Base-by-base conservation (phyloP, 2,888 invertebrate species). In the Bellardia pandia region DNA sequence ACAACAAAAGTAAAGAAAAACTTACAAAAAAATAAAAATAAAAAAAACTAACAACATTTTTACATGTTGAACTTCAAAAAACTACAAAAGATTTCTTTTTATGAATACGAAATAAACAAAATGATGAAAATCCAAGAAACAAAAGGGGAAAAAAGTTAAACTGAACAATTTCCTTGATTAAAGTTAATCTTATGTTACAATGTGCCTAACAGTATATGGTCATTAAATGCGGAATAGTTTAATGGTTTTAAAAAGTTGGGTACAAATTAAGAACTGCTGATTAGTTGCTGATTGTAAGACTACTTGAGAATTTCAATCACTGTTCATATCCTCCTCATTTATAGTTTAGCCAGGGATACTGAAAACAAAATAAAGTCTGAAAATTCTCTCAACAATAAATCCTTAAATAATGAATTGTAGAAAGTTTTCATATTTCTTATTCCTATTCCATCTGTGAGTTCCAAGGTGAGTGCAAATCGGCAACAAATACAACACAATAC, bases 81-180 rank as follows among this genome's bases (percentile, higher is more conserved):
- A 51, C 60, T 62, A 62, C 75, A 62, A 68, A 68, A 58, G 42
- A 68, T 58, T 77, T 56, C 45, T 42, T 48, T 60, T 60, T 64
- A 53, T 72, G 74, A 66, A 72, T 74, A 75, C 40, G 11, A 58
- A 74, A 58, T 66, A 14, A 75, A 37, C 37, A 56, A 37, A 56
- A 66, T 14, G 16, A 33, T 64, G 23, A 33, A 79, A 62, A 58
- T 40, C 6, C 14, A 53, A 69, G 48, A 48, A 37, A n/a, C 45
- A 48, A 71, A 11, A 48, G 11, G 7, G 11, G 6, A 78, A 40
- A 64, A 72, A 77, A 64, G 56, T 77, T 83, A 58, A 86, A 76
- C 76, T 79, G 37, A 83, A 86, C 86, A 86, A 84, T 86, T 83
- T 83, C 76, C 86, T 83, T 86, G 79, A 86, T 83, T 84, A 83